Percentiles rank a stretch among this genome's conserved stretches.
phyloP scores from a whole-genome alignment of 2,888 invertebrate genomes.

The Thera obeliscata region DNA sequence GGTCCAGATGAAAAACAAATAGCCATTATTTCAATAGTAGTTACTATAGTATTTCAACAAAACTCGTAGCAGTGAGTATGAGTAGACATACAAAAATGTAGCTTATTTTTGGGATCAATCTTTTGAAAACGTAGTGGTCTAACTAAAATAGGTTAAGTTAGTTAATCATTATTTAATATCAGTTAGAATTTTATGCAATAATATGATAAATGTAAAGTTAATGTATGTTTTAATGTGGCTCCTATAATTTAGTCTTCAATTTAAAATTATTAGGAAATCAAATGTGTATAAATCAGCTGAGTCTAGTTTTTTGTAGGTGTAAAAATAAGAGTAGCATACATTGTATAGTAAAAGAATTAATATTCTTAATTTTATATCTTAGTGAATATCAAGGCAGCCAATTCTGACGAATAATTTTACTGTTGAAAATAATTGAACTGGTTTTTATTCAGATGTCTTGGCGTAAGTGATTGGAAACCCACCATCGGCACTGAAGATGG shows the following conservation, averaged over 20 bases:
- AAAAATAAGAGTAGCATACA: background rate
- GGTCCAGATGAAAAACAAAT: too few species aligned
- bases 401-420: background rate
- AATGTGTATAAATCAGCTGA: background rate
- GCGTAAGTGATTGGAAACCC: constrained; percentile 85
- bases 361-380: background rate
- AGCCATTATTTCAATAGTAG: too few species aligned
- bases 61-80: background rate
- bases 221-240: background rate
- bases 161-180: background rate
- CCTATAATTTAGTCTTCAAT: background rate
- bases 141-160: background rate
- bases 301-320: background rate
- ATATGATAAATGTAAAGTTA: background rate
- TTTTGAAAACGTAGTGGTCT: background rate
- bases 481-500: constrained; percentile 86
- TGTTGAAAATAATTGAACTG: background rate
- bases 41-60: background rate
- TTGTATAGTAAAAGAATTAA: background rate
- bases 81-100: background rate
- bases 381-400: background rate
- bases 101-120: background rate
- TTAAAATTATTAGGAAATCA: background rate
- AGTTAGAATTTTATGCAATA: background rate
- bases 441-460: constrained; percentile 64